Evolutionary conservation across 2,888 invertebrate species (phyloP), one percentile per base, ranked within the genome.

Genomic region (Drosophila anceps): DNA sequence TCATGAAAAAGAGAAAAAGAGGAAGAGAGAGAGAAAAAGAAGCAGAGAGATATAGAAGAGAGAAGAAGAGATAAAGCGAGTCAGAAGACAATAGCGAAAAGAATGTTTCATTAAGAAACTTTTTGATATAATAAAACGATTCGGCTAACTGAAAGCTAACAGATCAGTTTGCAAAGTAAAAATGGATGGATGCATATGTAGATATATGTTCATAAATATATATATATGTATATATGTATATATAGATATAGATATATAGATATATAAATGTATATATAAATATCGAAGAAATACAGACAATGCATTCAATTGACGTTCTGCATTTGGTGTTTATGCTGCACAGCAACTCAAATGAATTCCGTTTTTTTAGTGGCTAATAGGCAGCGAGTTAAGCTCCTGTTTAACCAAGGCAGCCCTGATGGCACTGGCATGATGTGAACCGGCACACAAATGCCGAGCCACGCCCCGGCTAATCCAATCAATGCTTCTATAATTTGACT

Each of bases 381-480:
- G n/a, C n/a, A n/a, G n/a, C n/a, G n/a, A 50, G 50, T 8, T 31
- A 13, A 13, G 12, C 31, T 31, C 31, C 50, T 46, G 7, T 10
- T 48, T 29, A 27, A 44, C 20, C 29, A 18, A 10, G 55, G 61
- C n/a, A 24, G 12, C 4, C 29, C 55, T 33, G 27, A 20, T 5
- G 20, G 24, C 15, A 33, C 29, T 46, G 27, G 10, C 31, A 37
- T 18, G 18, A 50, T 50, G 18, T 39, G 48, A 51, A 15, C 8
- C 55, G 55, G 48, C 29, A 15, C 20, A 27, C 8, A 29, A 61
- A 44, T 10, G 31, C 18, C 7, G 62, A 59, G 15, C 70, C 68
- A 75, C 71, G 62, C 75, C 78, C 79, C 43, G 46, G 12, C 60
- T 75, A 79, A 78, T 78, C 70, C 79, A 78, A 79, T 78, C 79